These are phyloP conservation scores for Cololabis saira DNA, from an alignment of 2,113 vertebrate species.

Conservation along the genomic window DNA sequence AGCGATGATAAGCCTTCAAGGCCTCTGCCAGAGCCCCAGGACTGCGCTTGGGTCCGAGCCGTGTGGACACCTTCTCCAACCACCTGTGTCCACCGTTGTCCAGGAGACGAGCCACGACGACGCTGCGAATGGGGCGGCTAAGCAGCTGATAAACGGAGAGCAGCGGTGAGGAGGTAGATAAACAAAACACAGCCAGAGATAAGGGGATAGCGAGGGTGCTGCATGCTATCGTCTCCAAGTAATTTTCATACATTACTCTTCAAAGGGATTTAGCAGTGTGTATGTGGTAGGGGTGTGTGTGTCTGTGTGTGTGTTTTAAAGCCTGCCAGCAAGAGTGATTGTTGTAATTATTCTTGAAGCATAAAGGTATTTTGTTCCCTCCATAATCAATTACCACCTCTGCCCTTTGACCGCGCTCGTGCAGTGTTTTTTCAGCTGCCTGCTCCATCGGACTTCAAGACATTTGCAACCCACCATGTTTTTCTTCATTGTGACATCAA, in stretches of 20 bases:
- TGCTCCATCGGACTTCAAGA: neutral
- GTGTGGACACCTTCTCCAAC: constrained; percentile 53
- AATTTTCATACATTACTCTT: constrained; percentile 60
- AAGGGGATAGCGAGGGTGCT: constrained; percentile 35
- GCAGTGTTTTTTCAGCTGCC: neutral
- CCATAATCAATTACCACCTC: constrained; percentile 22
- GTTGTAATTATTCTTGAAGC: constrained; percentile 11
- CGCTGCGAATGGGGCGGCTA: constrained; percentile 49
- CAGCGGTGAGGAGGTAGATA: constrained; percentile 56
- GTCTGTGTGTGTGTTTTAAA: too few species aligned
- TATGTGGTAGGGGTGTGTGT: neutral
- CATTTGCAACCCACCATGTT: too few species aligned
- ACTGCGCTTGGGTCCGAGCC: constrained; percentile 49
- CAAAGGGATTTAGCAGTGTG: constrained; percentile 16
- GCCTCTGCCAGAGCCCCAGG: constrained; percentile 61
- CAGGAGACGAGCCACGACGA: constrained; percentile 47
- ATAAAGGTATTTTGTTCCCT: constrained; percentile 5
- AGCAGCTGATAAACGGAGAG: constrained; percentile 63
- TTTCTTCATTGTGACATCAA: too few species aligned
- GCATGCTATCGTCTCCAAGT: constrained; percentile 35
- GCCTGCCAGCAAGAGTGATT: constrained; percentile 18
- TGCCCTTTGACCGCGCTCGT: neutral
- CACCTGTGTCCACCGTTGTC: constrained; percentile 75
- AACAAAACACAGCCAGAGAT: constrained; percentile 54
- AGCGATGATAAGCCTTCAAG: constrained; percentile 76